A percentile compares a stretch with the other conserved stretches of the same genome.
phyloP scores from a whole-genome alignment of 2,888 invertebrate genomes.

The Chloromyia formosa region DNA sequence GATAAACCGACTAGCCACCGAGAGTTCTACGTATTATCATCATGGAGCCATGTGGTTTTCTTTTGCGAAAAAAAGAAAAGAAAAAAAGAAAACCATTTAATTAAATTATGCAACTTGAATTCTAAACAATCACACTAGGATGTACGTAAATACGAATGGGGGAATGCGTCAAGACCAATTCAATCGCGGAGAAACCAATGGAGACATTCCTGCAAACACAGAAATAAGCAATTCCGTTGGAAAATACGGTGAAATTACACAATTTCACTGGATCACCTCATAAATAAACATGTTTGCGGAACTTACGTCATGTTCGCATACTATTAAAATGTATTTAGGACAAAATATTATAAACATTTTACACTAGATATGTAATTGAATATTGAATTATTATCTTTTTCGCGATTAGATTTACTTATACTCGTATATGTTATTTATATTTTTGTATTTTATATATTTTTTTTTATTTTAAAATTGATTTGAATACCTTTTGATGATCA shows the following conservation, averaged over 20 bases:
- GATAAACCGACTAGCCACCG: conserved; percentile 9
- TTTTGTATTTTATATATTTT: background rate
- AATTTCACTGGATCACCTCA: no score
- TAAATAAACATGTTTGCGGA: conserved; percentile 5
- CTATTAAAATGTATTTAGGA: conserved; percentile 28
- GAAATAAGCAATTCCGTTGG: conserved; percentile 6
- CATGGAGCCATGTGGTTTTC: conserved; percentile 31
- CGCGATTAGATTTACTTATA: conserved; percentile 27
- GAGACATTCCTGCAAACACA: conserved; percentile 35
- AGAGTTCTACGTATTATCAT: background rate
- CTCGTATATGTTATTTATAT: conserved; percentile 8
- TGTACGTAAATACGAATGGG: background rate
- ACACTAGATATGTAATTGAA: conserved; percentile 32
- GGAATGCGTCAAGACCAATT: background rate
- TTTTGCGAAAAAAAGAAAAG: conserved; percentile 2
- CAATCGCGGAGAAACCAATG: background rate
- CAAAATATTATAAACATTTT: conserved; percentile 33
- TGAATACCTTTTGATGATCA: background rate
- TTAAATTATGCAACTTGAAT: background rate
- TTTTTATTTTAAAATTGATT: background rate
- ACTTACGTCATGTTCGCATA: conserved; percentile 35
- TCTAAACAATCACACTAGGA: no score
- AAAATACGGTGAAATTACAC: conserved; percentile 3
- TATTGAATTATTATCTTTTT: conserved; percentile 20
- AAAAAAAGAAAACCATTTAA: background rate